Base-by-base conservation (phyloP, 2,888 invertebrate genomes). In the Crossocerus cetratus region DNA sequence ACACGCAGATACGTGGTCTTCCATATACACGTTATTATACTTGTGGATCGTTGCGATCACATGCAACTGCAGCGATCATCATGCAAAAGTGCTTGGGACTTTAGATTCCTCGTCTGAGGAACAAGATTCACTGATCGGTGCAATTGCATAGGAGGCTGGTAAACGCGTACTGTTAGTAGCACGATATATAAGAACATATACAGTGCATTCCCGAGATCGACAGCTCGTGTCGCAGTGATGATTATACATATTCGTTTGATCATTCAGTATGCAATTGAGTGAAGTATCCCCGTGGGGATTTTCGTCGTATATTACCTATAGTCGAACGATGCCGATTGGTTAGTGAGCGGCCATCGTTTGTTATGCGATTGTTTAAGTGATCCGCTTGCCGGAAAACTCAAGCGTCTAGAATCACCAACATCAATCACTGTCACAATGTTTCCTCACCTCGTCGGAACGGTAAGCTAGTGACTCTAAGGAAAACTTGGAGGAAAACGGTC, bases 371-470 rank as follows among this genome's bases (percentile, higher is more conserved):
- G 89, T 83, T 86, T 89, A 84, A 88, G 84, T 83, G 86, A 80
- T 80, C 89, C 88, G 87, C 86, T 88, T 84, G 90, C 89, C 84
- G 90, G 89, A 87, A 88, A 89, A 89, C 88, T 89, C 89, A 90
- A 90, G 85, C 90, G 90, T 88, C 90, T 90, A 90, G 82, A 89
- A 87, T 83, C 82, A 86, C 80, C 75, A 88, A 86, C 62, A 86
- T 83, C 75, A 82, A 45, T 65, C 74, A 73, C 57, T 68, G 71
- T 81, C 81, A 78, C 65, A 72, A 82, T 80, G n/a, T 64, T 55
- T 70, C 65, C 66, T 73, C 23, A 11, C 43, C 42, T 63, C 59
- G 53, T 54, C 60, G 55, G 57, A 56, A 42, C 32, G 57, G 16
- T 49, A 49, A 49, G 14, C 16, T 49, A 49, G 14, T 13, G 14